A percentile compares a stretch with the other conserved stretches of the same genome.
phyloP scores from a whole-genome alignment of 2,888 invertebrate species.

The Sarcophaga subvicina region DNA sequence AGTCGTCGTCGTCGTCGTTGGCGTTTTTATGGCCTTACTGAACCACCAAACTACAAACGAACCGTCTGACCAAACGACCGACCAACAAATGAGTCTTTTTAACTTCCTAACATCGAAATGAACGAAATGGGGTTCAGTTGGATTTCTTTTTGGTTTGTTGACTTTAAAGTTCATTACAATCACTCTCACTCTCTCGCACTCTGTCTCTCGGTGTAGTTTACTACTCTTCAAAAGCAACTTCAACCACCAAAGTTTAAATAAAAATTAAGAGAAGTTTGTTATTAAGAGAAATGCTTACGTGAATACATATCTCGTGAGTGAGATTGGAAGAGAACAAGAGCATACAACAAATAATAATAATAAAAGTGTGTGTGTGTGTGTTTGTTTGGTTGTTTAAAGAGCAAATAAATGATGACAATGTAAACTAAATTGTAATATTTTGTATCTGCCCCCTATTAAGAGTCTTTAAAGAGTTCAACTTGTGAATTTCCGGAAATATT shows the following conservation, averaged over 20 bases:
- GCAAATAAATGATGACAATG: background rate
- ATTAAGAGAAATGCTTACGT: no score
- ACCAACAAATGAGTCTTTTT: slow-evolving; percentile 10
- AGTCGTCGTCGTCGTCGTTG: background rate
- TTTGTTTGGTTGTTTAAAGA: background rate
- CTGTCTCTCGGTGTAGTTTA: background rate
- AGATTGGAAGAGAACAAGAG: no score
- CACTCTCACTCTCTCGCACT: background rate
- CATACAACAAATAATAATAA: background rate
- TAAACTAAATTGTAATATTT: background rate
- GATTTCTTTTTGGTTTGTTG: slow-evolving; percentile 58
- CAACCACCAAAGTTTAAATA: no score
- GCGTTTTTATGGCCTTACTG: background rate
- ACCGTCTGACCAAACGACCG: background rate
- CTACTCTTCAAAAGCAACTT: background rate
- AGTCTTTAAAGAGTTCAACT: slow-evolving; percentile 27
- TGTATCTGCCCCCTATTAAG: background rate
- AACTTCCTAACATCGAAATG: background rate
- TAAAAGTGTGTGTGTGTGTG: background rate
- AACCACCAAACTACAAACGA: background rate
- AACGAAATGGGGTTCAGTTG: slow-evolving; percentile 30
- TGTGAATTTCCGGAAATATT: slow-evolving; percentile 40
- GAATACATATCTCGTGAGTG: no score
- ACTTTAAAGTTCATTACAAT: slow-evolving; percentile 30
- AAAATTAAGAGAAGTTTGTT: background rate